Percentiles rank a stretch among this genome's conserved stretches.
phyloP scores from a whole-genome alignment of 35 echinoderm and acorn worm genomes.

The Apostichopus parvimensis region DNA sequence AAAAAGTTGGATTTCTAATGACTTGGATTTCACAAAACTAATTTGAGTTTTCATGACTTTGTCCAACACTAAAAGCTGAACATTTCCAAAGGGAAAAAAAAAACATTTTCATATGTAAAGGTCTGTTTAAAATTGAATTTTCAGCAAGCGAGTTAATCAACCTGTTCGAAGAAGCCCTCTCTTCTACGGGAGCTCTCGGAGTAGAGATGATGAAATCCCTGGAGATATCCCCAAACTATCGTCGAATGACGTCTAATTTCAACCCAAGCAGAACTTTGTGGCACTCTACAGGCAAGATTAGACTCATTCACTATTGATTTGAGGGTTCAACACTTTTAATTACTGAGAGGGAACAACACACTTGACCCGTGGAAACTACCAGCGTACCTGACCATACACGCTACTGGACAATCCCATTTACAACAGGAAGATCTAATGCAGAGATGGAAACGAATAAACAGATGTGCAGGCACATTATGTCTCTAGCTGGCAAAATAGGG shows the following conservation, averaged over 20 bases:
- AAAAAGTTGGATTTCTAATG: too few relatives aligned
- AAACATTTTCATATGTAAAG: not conserved
- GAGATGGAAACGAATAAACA: not conserved
- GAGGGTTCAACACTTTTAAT: not conserved
- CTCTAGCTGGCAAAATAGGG: not conserved
- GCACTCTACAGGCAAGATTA: not conserved
- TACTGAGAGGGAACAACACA: not conserved
- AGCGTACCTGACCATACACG: not conserved
- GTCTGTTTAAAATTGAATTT: not conserved
- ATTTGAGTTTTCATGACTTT: too few relatives aligned
- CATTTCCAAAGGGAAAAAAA: too few relatives aligned
- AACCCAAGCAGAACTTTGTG: conserved; percentile 7
- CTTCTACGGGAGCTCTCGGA: not conserved
- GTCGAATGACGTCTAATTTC: conserved; percentile 2
- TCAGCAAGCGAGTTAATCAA: not conserved
- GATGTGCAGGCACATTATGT: not conserved
- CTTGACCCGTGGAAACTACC: not conserved
- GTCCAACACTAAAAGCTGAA: too few relatives aligned
- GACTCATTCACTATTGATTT: conserved; percentile 25
- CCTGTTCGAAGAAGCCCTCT: not conserved
- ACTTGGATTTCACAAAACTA: too few relatives aligned
- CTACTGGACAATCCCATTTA: too few relatives aligned
- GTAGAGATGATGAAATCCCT: not conserved
- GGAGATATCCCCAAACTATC: not conserved
- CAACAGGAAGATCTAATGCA: too few relatives aligned